Evolutionary conservation across 2,113 vertebrate genomes (phyloP).

Genomic region (Apeltes quadracus): DNA sequence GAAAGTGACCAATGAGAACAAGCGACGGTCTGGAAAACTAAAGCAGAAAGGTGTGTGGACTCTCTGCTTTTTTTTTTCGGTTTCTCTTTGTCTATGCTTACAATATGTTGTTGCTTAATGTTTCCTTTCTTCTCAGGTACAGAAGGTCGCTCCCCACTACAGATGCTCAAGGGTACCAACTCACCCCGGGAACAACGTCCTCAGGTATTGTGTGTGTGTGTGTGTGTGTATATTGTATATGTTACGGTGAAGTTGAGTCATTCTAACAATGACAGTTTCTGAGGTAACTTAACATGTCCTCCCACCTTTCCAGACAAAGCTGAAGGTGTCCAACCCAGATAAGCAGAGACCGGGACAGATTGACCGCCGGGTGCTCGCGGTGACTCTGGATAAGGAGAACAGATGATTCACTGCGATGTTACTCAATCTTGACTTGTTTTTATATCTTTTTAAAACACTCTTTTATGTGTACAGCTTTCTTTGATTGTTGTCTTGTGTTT

Average conservation of each 20-base stretch:
- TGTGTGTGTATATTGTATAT: no score
- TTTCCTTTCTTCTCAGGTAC: slow-evolving; percentile 50
- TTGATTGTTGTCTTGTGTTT: slow-evolving; percentile 11
- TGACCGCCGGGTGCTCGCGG: slow-evolving; percentile 68
- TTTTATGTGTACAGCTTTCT: slow-evolving; percentile 56
- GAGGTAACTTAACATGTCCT: not conserved
- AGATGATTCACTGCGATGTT: slow-evolving; percentile 43
- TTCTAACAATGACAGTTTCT: not conserved
- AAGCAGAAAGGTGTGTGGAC: slow-evolving; percentile 75
- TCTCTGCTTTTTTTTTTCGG: not conserved
- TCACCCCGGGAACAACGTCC: slow-evolving; percentile 78
- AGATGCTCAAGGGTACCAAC: slow-evolving; percentile 87
- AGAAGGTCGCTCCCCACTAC: slow-evolving; percentile 87
- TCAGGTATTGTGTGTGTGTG: slow-evolving; percentile 80
- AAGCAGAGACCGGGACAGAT: slow-evolving; percentile 67
- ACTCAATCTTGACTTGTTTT: slow-evolving; percentile 2
- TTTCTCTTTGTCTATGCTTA: not conserved
- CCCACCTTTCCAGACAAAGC: slow-evolving; percentile 68
- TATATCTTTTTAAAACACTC: slow-evolving; percentile 18
- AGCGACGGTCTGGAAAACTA: slow-evolving; percentile 64
- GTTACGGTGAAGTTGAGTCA: no score
- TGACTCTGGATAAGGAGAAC: slow-evolving; percentile 80
- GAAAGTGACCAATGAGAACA: slow-evolving; percentile 72
- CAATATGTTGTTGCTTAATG: not conserved
- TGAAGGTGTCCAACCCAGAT: slow-evolving; percentile 77